Percentiles rank a stretch among this genome's conserved stretches.
These are phyloP conservation scores for Loriculus beryllinus DNA, from an alignment of 2,797 vertebrate genomes.

Conservation along the genomic window DNA sequence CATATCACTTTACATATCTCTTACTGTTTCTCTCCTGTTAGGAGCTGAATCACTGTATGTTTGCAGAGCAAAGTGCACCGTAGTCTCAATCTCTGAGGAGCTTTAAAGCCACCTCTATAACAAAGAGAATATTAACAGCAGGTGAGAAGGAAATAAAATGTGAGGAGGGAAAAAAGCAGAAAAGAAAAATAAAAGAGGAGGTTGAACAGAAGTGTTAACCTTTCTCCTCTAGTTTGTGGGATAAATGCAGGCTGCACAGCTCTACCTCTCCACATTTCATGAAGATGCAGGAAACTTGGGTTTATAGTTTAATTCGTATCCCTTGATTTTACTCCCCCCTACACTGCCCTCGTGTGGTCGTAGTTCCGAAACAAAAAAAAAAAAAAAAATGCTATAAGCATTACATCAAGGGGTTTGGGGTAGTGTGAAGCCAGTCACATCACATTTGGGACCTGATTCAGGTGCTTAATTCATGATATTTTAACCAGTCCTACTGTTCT, in stretches of 20 bases:
- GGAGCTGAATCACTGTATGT: neutral
- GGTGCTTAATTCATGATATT: neutral
- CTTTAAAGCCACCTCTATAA: neutral
- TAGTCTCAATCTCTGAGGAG: neutral
- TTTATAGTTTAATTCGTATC: neutral
- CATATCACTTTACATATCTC: neutral
- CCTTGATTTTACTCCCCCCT: neutral
- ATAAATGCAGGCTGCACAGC: neutral
- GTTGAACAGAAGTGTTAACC: neutral
- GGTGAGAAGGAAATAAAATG: neutral
- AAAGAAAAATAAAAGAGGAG: neutral
- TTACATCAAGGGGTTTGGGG: neutral
- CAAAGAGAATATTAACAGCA: neutral
- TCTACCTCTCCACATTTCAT: neutral
- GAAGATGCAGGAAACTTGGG: neutral
- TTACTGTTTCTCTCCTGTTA: neutral
- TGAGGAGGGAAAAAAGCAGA: neutral
- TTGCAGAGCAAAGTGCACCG: neutral
- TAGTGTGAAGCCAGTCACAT: neutral
- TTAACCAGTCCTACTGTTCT: neutral
- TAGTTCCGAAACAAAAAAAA: neutral
- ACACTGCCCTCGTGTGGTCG: slow-evolving; percentile 34
- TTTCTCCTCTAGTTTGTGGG: neutral
- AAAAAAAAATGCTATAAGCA: neutral
- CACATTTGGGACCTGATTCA: neutral